Base-by-base conservation (phyloP, 2,888 invertebrate genomes). In the Drosophila neonasuta region DNA sequence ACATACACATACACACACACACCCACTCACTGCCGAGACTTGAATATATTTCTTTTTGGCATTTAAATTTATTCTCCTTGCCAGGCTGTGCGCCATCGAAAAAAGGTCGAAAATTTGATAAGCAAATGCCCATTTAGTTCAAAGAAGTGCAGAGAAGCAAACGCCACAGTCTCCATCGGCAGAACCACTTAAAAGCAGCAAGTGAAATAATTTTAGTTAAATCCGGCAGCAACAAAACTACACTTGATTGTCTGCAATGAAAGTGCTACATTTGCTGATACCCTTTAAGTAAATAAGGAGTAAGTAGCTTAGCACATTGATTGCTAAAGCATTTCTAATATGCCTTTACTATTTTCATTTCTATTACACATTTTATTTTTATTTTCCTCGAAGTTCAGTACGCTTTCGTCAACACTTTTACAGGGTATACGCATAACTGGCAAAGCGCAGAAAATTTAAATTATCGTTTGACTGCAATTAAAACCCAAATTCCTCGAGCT, bases 161-260 rank as follows among this genome's bases (percentile, higher is more conserved):
- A 11, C 46, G 36, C 0, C 2, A 15, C n/a, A 10, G 7, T 49
- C 10, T 42, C n/a, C 8, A 36, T 20, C 20, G 9, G n/a, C 54
- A 9, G 48, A 54, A 72, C 68, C 68, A 64, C 42, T 58, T 49
- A 50, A 57, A 41, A 50, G 51, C 17, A 11, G 56, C 10, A 52
- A 54, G 60, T 57, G 39, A 69, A 61, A 57, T 51, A 48, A 78
- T 80, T 80, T 78, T 70, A 80, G 80, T 84, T 84, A 80, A 80
- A 84, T 51, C 56, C 50, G 49, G 41, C 34, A 51, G 49, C 39
- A 49, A 29, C 42, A 54, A 63, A 67, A 69, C 69, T 68, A 52
- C 51, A 11, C 3, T 10, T 17, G n/a, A 49, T 34, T 20, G 8
- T 11, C 11, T 9, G 17, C 1, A 49, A 3, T n/a, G 8, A n/a